Evolutionary conservation across 2,888 invertebrate genomes (phyloP).

Genomic region (Cephonodes hylas): DNA sequence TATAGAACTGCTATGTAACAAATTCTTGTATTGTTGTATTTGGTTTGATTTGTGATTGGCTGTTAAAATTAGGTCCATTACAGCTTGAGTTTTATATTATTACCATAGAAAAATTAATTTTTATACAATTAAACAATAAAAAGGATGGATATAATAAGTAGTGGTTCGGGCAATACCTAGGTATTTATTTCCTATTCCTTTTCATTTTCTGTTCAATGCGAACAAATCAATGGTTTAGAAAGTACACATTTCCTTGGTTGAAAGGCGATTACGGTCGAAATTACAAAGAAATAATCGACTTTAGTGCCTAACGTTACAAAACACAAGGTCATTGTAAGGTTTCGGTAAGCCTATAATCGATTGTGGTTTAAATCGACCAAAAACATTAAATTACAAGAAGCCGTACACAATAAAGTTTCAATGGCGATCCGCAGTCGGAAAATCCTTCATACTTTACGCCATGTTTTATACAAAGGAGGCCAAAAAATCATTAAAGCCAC

Average conservation of each 20-base stretch:
- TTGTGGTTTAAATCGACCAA: slow-evolving; percentile 9
- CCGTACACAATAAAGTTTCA: slow-evolving; percentile 11
- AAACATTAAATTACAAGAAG: slow-evolving; percentile 14
- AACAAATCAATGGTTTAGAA: not conserved
- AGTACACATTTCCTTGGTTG: not conserved
- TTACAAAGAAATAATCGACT: slow-evolving; percentile 5
- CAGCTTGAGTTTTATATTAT: no score
- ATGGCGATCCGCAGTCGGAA: slow-evolving; percentile 1
- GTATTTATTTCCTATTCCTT: not conserved
- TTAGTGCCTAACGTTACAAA: not conserved
- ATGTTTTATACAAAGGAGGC: slow-evolving; percentile 18
- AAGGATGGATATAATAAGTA: no score
- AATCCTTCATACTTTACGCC: slow-evolving; percentile 14
- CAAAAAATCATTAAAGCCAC: slow-evolving; percentile 28
- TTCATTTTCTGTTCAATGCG: not conserved
- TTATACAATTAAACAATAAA: no score
- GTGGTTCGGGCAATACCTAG: not conserved
- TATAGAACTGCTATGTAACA: no score
- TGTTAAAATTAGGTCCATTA: no score
- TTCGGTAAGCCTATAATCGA: slow-evolving; percentile 7
- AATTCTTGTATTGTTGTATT: no score
- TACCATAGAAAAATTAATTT: no score
- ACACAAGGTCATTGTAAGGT: slow-evolving; percentile 4
- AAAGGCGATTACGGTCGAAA: not conserved
- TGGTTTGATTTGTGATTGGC: no score